Base-by-base conservation (phyloP, 2,888 invertebrate genomes). In the Cephus rjabovi region DNA sequence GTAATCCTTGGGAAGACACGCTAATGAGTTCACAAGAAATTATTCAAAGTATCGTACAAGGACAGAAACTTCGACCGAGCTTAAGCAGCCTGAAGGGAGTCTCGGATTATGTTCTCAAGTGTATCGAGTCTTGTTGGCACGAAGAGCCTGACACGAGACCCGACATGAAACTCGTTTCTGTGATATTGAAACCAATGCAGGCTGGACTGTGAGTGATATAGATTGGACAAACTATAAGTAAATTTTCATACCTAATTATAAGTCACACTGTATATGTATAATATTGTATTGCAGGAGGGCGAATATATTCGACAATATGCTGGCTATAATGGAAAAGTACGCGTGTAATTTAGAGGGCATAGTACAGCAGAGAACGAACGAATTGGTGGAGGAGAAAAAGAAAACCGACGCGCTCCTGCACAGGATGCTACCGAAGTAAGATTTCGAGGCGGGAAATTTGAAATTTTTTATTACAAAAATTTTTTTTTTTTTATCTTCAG, bases 321-420 rank as follows among this genome's bases (percentile, higher is more conserved):
- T 97, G 81, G 95, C 96, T 0, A 96, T 97, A 90, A 97, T 97
- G 97, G 97, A 97, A 91, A 97, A 97, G 89, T 97, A 98, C 88
- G 97, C 97, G 1, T 96, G 96, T 71, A 97, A 97, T 91, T 91
- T 98, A 80, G 97, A 97, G 89, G 95, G 95, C 0, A 92, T 97
- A 71, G 97, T 97, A 0, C 96, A 96, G 81, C 96, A 97, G 86
- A 93, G 97, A 80, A 97, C 97, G 0, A 95, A 95, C 85, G 95
- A 96, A 86, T 92, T 97, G 77, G 93, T 95, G 74, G 96, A 96
- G 89, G 97, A 97, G 91, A 97, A 97, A 89, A 95, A 95, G 89
- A 95, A 97, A 89, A 97, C 97, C 0, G 97, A 97, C 86, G 95
- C 96, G 81, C 92, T 97, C 3, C 92, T 97, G 1, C 95, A 96